Evolutionary conservation across 2,888 invertebrate genomes (phyloP).

Genomic region (Ormyrus thymus): DNA sequence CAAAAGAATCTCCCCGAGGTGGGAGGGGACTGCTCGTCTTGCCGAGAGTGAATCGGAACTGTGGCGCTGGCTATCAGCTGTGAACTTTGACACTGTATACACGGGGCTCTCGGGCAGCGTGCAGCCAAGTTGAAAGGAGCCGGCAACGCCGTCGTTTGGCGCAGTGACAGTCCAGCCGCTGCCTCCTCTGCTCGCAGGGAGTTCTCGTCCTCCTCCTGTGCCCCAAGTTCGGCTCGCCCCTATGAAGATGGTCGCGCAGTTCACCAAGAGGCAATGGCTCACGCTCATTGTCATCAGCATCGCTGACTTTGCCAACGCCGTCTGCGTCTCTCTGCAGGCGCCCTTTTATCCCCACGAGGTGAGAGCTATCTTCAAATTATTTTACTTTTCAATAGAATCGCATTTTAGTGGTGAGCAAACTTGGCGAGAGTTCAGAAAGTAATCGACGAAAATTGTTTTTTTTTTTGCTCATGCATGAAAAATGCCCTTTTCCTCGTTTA

Average conservation of each 20-base stretch:
- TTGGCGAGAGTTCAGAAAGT: too few relatives aligned
- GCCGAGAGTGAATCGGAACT: constrained; percentile 68
- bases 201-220: not conserved
- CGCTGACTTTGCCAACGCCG: constrained; percentile 89
- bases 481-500: too few relatives aligned
- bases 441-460: too few relatives aligned
- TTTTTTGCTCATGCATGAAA: too few relatives aligned
- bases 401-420: too few relatives aligned
- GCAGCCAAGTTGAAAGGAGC: constrained; percentile 33
- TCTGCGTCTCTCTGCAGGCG: constrained; percentile 89
- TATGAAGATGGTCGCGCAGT: constrained; percentile 76
- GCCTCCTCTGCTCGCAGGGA: constrained; percentile 33
- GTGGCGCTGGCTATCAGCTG: constrained; percentile 54
- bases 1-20: constrained; percentile 1
- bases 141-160: constrained; percentile 23
- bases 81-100: constrained; percentile 53
- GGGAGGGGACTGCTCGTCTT: constrained; percentile 24
- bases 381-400: too few relatives aligned
- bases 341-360: constrained; percentile 92
- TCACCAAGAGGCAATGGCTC: constrained; percentile 85
- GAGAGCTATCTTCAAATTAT: constrained; percentile 65
- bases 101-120: constrained; percentile 4
- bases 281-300: constrained; percentile 87
- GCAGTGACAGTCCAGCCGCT: constrained; percentile 46
- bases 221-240: too few relatives aligned